Evolutionary conservation across 2,113 vertebrate genomes (phyloP).

Genomic region (Bujurquina vittata): DNA sequence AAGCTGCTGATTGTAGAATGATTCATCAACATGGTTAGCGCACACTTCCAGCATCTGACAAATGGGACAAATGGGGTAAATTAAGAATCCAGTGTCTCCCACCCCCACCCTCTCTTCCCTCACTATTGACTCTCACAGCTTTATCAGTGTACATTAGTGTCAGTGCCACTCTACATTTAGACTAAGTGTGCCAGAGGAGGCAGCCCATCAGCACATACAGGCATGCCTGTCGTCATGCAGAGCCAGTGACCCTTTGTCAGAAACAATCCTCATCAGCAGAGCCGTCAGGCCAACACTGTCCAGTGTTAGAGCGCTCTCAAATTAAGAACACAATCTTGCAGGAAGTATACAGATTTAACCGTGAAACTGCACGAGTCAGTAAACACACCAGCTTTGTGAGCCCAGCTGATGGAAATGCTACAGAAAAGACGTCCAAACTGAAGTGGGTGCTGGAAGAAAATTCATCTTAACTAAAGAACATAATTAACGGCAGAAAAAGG

Average conservation of each 20-base stretch:
- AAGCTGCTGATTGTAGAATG: not conserved
- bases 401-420: not conserved
- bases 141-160: conserved; percentile 77
- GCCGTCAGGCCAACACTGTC: conserved; percentile 7
- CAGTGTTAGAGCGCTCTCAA: not conserved
- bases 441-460: not conserved
- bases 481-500: not conserved
- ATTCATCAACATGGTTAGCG: conserved; percentile 50
- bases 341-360: not conserved
- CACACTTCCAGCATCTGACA: conserved; percentile 53
- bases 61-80: conserved; percentile 71
- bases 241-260: conserved; percentile 64
- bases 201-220: conserved; percentile 54
- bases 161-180: conserved; percentile 74
- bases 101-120: conserved; percentile 33
- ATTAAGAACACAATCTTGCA: not conserved
- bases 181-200: conserved; percentile 62
- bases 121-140: conserved; percentile 71
- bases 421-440: not conserved
- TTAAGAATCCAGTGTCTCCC: conserved; percentile 59
- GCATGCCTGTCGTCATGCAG: conserved; percentile 47
- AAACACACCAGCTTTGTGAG: not conserved
- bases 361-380: not conserved
- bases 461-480: not conserved
- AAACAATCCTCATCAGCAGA: conserved; percentile 58